Base-by-base conservation (phyloP, 2,888 invertebrate species). In the Andrena fulva region DNA sequence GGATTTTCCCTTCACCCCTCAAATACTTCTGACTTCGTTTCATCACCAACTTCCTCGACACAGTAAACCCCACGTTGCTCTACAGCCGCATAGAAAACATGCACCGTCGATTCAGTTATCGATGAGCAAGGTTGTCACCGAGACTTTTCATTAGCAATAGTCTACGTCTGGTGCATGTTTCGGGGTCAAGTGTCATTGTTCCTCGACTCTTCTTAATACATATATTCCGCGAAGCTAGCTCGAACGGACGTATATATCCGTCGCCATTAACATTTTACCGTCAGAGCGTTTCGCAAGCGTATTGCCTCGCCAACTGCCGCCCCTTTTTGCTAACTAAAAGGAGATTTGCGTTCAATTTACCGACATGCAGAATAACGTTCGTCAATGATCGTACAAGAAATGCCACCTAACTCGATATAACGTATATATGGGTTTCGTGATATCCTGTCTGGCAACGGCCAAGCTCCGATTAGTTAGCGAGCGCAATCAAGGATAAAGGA, bases 161-260 rank as follows among this genome's bases (percentile, higher is more conserved):
- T 27, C 31, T 50, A 16, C 16, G n/a, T n/a, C 16, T 7, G 10
- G 12, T 42, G n/a, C 35, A 77, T 33, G 63, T 63, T 64, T 77
- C 35, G 56, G 48, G 68, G 78, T 77, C 56, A 77, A 77, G 68
- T 50, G 78, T 64, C 63, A 59, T 27, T 69, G 63, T 50, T 77
- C 68, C 78, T 63, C 63, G 56, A 68, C 68, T 64, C 56, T 64
- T 54, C 54, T 56, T 50, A n/a, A 24, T 77, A 77, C 64, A 68
- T 79, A 68, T 24, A 33, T 50, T n/a, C 42, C 33, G 2, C 27
- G 48, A 64, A 54, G 31, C 24, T n/a, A 27, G 12, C 7, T 64
- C 64, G 20, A 50, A 62, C 10, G 16, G 33, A 50, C 20, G 35
- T 2, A 33, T 24, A 50, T 10, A 29, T 68, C 24, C 16, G 24